phyloP scores from a whole-genome alignment of 2,113 vertebrate species.

The Chiloscyllium plagiosum region DNA sequence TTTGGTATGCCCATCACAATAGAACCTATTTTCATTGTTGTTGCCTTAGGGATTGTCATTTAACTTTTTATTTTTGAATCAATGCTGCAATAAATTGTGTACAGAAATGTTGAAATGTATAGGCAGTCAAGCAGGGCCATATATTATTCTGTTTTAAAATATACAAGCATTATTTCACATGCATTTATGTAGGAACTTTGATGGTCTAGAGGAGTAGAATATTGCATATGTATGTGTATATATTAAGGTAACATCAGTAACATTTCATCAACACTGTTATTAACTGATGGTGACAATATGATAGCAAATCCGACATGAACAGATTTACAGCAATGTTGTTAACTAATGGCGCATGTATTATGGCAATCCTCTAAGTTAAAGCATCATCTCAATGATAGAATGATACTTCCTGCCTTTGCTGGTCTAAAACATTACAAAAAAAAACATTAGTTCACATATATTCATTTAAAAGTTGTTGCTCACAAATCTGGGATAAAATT shows the following conservation, averaged over 20 bases:
- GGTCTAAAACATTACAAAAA: not conserved
- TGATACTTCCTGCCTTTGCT: not conserved
- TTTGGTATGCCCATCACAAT: not conserved
- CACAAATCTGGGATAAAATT: not conserved
- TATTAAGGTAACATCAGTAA: not conserved
- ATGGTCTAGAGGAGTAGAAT: not conserved
- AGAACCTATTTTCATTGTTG: not conserved
- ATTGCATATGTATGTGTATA: not conserved
- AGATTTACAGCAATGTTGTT: not conserved
- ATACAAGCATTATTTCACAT: not conserved
- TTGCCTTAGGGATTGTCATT: not conserved
- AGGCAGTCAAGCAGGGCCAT: not conserved
- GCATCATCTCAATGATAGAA: not conserved
- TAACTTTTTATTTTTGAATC: not conserved
- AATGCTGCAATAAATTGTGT: not conserved
- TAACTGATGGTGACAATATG: not conserved
- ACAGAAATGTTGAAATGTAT: not conserved
- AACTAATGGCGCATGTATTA: not conserved
- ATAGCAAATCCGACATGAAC: not conserved
- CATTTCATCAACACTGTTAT: not conserved
- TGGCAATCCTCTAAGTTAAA: not conserved
- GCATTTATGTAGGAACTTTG: not conserved
- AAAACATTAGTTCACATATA: not conserved
- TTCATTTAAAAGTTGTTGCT: not conserved
- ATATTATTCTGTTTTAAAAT: not conserved